Conservation (phyloP, 2,113 vertebrate species). For the Trogon surrucura region DNA sequence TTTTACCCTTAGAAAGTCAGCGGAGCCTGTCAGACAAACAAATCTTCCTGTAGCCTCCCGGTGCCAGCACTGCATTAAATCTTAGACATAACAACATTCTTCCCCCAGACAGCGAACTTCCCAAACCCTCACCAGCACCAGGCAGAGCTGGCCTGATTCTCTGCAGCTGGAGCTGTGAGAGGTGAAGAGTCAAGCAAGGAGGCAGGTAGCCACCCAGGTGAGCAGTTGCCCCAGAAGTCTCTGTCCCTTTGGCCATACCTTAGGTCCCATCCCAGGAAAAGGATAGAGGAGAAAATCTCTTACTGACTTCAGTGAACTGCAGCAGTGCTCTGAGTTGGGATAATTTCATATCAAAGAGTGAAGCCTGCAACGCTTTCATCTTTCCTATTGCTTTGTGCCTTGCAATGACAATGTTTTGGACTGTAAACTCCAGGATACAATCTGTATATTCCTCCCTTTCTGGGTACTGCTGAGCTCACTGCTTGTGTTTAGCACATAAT, state of each 20-base stretch:
- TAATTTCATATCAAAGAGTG: neutral
- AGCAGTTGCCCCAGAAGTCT: neutral
- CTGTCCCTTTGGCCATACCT: fast-evolving
- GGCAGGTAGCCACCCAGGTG: neutral
- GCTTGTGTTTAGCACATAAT: slow-evolving; percentile 1
- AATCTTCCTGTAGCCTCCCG: neutral
- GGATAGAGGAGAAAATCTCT: fast-evolving
- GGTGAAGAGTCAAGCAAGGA: fast-evolving
- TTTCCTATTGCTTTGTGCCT: neutral
- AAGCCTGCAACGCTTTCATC: neutral
- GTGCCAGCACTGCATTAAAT: slow-evolving; percentile 45
- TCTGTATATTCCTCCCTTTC: neutral
- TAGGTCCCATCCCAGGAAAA: neutral
- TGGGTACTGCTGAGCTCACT: neutral
- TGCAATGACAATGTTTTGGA: neutral
- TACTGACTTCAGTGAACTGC: neutral
- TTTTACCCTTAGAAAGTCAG: slow-evolving; percentile 52
- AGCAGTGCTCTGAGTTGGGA: neutral
- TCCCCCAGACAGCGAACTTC: neutral
- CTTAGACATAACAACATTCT: slow-evolving; percentile 61
- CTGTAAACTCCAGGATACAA: neutral
- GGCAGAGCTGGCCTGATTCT: neutral
- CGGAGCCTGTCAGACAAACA: slow-evolving; percentile 40
- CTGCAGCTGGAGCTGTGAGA: neutral
- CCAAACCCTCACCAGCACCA: neutral